Evolutionary conservation across 2,888 invertebrate genomes (phyloP).

Genomic region (Galeruca laticollis): DNA sequence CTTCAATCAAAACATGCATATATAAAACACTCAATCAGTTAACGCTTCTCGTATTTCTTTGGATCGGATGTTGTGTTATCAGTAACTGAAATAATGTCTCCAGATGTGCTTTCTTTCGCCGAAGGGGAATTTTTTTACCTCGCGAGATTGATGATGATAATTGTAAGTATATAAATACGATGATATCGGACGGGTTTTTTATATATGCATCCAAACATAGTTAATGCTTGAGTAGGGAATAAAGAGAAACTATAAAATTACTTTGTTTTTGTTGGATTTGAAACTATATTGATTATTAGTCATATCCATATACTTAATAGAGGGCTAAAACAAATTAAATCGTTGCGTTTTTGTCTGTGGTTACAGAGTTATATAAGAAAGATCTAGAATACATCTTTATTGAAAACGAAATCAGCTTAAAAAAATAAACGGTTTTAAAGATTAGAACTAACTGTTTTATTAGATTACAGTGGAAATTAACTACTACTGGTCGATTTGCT

Average conservation of each 20-base stretch:
- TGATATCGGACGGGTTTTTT: neutral
- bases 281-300: no score
- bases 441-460: no score
- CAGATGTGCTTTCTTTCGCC: constrained; percentile 27
- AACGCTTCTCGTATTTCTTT: neutral
- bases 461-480: no score
- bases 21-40: constrained; percentile 9
- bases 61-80: constrained; percentile 21
- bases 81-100: constrained; percentile 7
- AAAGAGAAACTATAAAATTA: neutral
- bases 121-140: constrained; percentile 16
- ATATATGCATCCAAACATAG: neutral
- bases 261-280: neutral
- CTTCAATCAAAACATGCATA: neutral
- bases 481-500: no score
- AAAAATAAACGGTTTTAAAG: no score
- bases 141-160: constrained; percentile 5
- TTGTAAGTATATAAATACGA: neutral
- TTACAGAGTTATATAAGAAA: no score
- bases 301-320: no score
- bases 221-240: neutral
- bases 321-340: no score
- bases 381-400: no score
- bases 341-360: no score
- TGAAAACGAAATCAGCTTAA: no score